Conservation (phyloP, 2,888 invertebrate species). For the Anaspis maculata region DNA sequence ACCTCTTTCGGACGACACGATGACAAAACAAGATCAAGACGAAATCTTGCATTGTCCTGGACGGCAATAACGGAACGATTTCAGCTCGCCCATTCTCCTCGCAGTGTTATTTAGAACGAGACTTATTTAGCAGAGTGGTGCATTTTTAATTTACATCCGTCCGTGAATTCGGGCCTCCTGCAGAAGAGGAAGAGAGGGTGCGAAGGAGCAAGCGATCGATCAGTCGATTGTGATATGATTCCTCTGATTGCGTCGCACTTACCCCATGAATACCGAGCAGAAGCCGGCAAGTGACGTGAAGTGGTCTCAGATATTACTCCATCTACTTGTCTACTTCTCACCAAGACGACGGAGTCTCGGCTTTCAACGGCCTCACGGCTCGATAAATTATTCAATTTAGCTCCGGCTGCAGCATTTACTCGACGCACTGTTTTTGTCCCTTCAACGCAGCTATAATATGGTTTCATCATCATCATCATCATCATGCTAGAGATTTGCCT, state of each 20-base stretch:
- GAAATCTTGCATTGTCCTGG: neutral
- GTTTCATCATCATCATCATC: neutral
- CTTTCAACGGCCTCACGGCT: constrained; percentile 3
- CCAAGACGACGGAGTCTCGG: constrained; percentile 8
- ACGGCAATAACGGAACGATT: neutral
- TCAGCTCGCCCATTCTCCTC: too few relatives aligned
- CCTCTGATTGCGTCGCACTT: constrained; percentile 27
- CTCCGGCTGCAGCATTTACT: neutral
- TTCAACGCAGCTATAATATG: too few relatives aligned
- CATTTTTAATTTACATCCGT: constrained; percentile 13
- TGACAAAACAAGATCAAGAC: too few relatives aligned
- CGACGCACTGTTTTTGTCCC: too few relatives aligned
- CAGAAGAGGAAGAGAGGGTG: too few relatives aligned
- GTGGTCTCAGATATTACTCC: constrained; percentile 36
- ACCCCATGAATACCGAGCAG: constrained; percentile 31
- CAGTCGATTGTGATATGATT: constrained; percentile 27
- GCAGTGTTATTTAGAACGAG: too few relatives aligned
- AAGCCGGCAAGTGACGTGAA: constrained; percentile 40
- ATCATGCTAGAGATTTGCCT: too few relatives aligned
- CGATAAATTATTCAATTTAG: constrained; percentile 1
- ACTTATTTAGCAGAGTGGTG: too few relatives aligned
- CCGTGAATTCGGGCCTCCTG: too few relatives aligned
- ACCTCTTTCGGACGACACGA: too few relatives aligned
- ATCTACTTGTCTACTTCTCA: constrained; percentile 10
- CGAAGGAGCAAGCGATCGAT: too few relatives aligned